Conservation (phyloP, 2,888 invertebrate species). For the Dicyrtoma fusca region DNA sequence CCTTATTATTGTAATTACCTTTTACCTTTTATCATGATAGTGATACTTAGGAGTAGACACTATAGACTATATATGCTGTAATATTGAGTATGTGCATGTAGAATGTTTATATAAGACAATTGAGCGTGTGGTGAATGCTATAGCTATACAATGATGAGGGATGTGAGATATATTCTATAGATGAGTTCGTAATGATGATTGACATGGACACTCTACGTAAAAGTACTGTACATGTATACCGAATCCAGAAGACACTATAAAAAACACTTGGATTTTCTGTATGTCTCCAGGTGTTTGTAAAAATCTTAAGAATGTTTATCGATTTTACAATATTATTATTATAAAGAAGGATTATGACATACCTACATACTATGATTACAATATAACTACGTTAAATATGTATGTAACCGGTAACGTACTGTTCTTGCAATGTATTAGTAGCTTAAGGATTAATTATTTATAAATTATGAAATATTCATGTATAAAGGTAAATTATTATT, state of each 20-base stretch:
- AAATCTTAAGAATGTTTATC: conserved; percentile 11
- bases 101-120: conserved; percentile 17
- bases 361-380: not conserved
- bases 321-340: conserved; percentile 11
- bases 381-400: not conserved
- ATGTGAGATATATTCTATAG: too few species aligned
- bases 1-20: not conserved
- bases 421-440: not conserved
- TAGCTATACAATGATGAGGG: too few species aligned
- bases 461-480: not conserved
- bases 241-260: too few species aligned
- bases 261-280: not conserved
- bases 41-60: too few species aligned
- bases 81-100: conserved; percentile 4
- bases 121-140: not conserved
- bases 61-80: not conserved
- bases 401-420: not conserved
- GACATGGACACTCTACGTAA: not conserved
- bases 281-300: not conserved
- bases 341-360: not conserved
- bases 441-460: conserved; percentile 6
- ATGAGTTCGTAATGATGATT: conserved; percentile 1
- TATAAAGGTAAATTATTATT: conserved; percentile 8
- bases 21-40: not conserved
- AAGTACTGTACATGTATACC: not conserved